These are phyloP conservation scores for Manduca sexta DNA, from an alignment of 1,140 invertebrate species.

Conservation along the genomic window DNA sequence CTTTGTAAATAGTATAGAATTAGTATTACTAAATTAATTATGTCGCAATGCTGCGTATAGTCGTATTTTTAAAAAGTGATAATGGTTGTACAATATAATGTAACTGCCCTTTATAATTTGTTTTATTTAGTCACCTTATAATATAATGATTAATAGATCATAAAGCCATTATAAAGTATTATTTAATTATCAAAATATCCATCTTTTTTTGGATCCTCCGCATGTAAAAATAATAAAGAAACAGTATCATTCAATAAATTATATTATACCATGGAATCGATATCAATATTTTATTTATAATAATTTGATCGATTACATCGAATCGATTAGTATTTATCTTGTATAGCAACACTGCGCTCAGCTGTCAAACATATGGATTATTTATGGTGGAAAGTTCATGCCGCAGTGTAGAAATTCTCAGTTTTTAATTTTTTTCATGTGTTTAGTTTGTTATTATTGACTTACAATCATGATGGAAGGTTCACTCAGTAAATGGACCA, in stretches of 20 bases:
- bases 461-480: slow-evolving; percentile 88
- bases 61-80: slow-evolving; percentile 60
- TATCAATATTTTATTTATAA: too few relatives aligned
- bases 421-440: slow-evolving; percentile 55
- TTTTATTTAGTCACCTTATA: slow-evolving; percentile 23
- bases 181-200: too few relatives aligned
- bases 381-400: slow-evolving; percentile 46
- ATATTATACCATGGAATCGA: too few relatives aligned
- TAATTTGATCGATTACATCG: neutral
- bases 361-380: slow-evolving; percentile 63
- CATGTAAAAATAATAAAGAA: too few relatives aligned
- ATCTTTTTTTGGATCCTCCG: too few relatives aligned
- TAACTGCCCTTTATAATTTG: slow-evolving; percentile 33
- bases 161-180: too few relatives aligned
- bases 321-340: slow-evolving; percentile 14
- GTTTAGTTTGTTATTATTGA: slow-evolving; percentile 43
- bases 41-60: slow-evolving; percentile 52
- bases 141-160: too few relatives aligned
- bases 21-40: slow-evolving; percentile 70
- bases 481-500: slow-evolving; percentile 99
- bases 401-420: slow-evolving; percentile 48
- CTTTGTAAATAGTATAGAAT: slow-evolving; percentile 66
- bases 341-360: slow-evolving; percentile 24
- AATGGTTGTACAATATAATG: slow-evolving; percentile 66
- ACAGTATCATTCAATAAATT: too few relatives aligned